These are phyloP conservation scores for Ibidorhyncha struthersii DNA, from an alignment of 2,113 vertebrate genomes.

Conservation along the genomic window DNA sequence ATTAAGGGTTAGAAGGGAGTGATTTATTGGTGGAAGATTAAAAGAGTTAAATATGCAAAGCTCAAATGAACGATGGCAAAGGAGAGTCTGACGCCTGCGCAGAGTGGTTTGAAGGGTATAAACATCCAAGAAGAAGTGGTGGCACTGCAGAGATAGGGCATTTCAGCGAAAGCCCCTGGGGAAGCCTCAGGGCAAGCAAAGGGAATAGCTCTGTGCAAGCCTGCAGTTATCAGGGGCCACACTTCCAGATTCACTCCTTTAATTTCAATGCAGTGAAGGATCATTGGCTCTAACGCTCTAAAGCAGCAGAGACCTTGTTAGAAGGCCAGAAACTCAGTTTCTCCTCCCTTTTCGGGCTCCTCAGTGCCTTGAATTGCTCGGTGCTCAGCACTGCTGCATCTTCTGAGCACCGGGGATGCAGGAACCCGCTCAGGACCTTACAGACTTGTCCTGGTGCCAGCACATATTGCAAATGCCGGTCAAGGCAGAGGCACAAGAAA, in stretches of 20 bases:
- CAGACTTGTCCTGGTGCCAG: neutral
- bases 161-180: neutral
- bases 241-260: neutral
- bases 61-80: neutral
- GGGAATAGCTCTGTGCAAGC: neutral
- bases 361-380: neutral
- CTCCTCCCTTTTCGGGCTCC: neutral
- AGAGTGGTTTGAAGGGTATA: neutral
- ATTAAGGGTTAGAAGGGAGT: neutral
- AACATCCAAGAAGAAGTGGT: neutral
- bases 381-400: neutral
- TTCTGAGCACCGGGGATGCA: neutral
- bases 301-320: neutral
- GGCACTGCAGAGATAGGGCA: neutral
- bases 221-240: neutral
- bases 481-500: neutral
- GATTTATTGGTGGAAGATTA: neutral
- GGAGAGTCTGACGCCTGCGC: neutral
- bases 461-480: accelerated
- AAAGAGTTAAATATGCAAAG: conserved; percentile 26
- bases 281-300: neutral
- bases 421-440: neutral
- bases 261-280: neutral
- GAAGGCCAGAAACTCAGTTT: neutral
- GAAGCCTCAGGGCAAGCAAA: neutral